phyloP scores from a whole-genome alignment of 64 coral and sea anemone species.

The Montipora foliosa region DNA sequence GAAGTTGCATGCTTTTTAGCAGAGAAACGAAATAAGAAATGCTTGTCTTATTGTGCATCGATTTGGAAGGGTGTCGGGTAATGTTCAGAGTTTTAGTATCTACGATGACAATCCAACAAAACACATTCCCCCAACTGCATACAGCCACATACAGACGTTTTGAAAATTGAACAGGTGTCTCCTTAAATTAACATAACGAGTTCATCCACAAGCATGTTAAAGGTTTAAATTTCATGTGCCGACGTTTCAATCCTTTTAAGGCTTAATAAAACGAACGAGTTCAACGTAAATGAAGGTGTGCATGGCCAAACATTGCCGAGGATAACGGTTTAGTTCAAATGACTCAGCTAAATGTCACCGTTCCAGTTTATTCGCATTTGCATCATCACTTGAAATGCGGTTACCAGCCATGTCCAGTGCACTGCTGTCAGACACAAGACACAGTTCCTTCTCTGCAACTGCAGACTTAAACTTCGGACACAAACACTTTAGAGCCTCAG shows the following conservation, averaged over 20 bases:
- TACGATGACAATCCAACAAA: background rate
- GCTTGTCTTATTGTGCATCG: too few species aligned
- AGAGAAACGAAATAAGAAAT: too few species aligned
- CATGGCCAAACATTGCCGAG: background rate
- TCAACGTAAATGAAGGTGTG: background rate
- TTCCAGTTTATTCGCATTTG: background rate
- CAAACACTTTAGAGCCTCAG: conserved; percentile 22
- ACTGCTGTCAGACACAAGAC: conserved; percentile 21
- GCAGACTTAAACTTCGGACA: conserved; percentile 31
- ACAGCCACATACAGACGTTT: conserved; percentile 29
- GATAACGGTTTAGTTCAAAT: conserved; percentile 6
- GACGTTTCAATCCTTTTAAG: background rate
- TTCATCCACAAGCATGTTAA: background rate
- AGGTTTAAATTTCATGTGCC: background rate
- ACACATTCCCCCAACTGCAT: background rate
- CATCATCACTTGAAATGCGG: conserved; percentile 50
- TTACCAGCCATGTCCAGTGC: conserved; percentile 42
- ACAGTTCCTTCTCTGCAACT: conserved; percentile 35
- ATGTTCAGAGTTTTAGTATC: too few species aligned
- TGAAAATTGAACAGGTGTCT: conserved; percentile 7
- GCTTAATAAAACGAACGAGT: background rate
- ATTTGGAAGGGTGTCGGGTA: too few species aligned
- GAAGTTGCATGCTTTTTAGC: too few species aligned
- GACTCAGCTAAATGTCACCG: conserved; percentile 8
- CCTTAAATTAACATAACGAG: background rate